These are phyloP conservation scores for Emydocephalus ijimae DNA, from an alignment of 2,113 vertebrate genomes.

Conservation along the genomic window DNA sequence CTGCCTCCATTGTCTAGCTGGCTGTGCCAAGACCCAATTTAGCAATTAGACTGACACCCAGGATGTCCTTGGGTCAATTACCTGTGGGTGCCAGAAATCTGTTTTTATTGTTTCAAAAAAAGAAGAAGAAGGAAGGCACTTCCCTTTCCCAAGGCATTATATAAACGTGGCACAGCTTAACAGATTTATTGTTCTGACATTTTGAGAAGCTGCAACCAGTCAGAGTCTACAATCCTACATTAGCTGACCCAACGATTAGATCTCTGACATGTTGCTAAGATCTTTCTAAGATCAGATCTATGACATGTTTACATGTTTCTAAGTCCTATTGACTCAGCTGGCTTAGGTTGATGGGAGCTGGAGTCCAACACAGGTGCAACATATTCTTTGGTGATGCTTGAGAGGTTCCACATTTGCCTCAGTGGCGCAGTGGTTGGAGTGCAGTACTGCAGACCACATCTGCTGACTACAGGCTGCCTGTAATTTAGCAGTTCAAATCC, in stretches of 20 bases:
- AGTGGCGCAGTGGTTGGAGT: too few relatives aligned
- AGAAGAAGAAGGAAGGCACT: background rate
- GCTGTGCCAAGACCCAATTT: conserved; percentile 31
- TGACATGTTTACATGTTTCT: background rate
- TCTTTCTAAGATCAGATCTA: background rate
- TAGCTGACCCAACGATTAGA: background rate
- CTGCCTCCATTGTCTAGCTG: conserved; percentile 12
- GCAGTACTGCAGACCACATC: too few relatives aligned
- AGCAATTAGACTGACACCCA: conserved; percentile 22
- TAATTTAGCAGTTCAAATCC: too few relatives aligned
- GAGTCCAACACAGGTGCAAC: background rate
- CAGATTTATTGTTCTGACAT: background rate
- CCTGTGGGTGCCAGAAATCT: background rate
- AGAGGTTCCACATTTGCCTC: background rate
- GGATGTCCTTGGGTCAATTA: background rate
- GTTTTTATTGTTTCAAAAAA: conserved; percentile 1
- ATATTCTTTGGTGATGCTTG: background rate
- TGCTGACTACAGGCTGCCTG: too few relatives aligned
- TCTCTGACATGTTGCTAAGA: background rate
- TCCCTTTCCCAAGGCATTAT: background rate
- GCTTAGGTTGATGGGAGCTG: background rate
- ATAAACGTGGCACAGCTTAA: background rate
- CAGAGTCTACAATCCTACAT: background rate
- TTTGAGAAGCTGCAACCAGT: background rate
- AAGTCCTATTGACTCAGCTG: background rate